phyloP scores from a whole-genome alignment of 2,113 vertebrate genomes.

The Chionis minor region DNA sequence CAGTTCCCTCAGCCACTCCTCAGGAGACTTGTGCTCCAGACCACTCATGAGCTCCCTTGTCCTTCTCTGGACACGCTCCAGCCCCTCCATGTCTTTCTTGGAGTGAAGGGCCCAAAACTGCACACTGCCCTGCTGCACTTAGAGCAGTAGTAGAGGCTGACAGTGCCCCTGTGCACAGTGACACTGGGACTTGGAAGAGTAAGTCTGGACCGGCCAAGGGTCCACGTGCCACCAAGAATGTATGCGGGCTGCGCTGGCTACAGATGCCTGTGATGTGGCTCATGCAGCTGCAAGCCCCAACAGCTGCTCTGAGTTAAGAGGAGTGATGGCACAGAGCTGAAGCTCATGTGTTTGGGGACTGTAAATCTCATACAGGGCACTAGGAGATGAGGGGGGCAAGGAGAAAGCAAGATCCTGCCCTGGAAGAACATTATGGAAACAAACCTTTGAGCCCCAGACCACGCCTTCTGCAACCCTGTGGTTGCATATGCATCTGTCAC shows the following conservation, averaged over 20 bases:
- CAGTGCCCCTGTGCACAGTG: fast-evolving
- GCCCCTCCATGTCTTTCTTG: background rate
- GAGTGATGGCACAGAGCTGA: background rate
- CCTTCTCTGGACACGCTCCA: background rate
- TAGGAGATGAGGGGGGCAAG: background rate
- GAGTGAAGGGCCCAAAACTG: background rate
- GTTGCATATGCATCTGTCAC: background rate
- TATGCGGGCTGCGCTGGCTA: background rate
- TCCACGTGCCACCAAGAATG: background rate
- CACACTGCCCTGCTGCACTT: background rate
- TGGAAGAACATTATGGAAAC: background rate
- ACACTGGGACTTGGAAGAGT: background rate
- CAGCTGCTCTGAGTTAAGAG: background rate
- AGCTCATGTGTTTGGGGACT: fast-evolving
- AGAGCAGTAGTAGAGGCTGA: background rate
- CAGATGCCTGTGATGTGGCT: background rate
- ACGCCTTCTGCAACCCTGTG: background rate
- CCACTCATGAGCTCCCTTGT: too few species aligned
- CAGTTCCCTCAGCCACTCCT: too few species aligned
- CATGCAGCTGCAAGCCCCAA: background rate
- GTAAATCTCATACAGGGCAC: background rate
- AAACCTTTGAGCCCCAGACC: background rate
- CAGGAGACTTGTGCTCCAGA: too few species aligned
- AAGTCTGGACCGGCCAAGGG: background rate
- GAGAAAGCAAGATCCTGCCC: background rate